Base-by-base conservation (phyloP, 1,140 invertebrate species). In the Thaumatotibia leucotreta region DNA sequence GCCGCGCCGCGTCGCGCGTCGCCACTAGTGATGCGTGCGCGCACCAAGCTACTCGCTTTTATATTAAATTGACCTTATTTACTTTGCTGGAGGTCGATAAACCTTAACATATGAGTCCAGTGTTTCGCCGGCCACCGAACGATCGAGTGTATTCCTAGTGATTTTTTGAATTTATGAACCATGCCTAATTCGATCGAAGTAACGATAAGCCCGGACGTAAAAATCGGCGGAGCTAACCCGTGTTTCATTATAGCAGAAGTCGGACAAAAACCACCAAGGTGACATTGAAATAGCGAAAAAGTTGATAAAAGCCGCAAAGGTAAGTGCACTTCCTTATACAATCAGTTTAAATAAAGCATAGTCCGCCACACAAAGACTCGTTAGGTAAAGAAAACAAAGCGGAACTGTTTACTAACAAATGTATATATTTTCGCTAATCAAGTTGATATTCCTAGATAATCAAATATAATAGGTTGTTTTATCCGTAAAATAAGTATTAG, bases 201-300 rank as follows among this genome's bases (percentile, higher is more conserved):
- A 50, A 86, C 82, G 71, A 88, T 89, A 74, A 88, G 79, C 4
- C 84, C 84, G 17, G 80, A 91, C 29, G 83, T 91, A 45, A 84
- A 79, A 77, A 72, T 89, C 61, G 88, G 86, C 68, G 83, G 79
- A 64, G 73, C 74, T 69, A 82, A 90, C 74, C 87, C 86, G 31
- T 91, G 89, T 76, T 96, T 96, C 88, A 93, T 97, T 49, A 95
- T 97, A 63, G 96, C 96, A 58, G 96, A 97, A 93, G 95, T 96
- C 73, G 96, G 96, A 33, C 96, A 97, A 87, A n/a, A 97, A 97
- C 89, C 96, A 97, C 86, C 95, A 97, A 92, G 96, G 96, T 67
- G 92, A 94, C 79, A 84, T 96, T 66, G 86, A 93, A 61, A 93
- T 92, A 29, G 96, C 96, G 10, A 96, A 96, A 86, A 78, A 93